Evolutionary conservation across 2,888 invertebrate genomes (phyloP).

Genomic region (Philaethria dido): DNA sequence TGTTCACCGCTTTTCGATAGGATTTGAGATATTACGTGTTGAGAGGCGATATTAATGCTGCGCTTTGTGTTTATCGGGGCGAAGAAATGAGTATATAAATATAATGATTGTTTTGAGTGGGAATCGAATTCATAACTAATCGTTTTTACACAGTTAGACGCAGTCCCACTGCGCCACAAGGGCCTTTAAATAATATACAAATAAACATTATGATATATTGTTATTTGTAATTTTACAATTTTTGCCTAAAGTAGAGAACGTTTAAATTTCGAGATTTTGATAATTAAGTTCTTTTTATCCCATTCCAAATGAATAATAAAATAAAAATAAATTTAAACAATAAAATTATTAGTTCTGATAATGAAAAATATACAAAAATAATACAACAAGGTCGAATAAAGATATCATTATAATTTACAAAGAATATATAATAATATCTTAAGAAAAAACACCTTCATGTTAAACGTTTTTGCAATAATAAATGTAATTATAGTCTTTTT

Average conservation of each 20-base stretch:
- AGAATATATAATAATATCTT: constrained; percentile 4
- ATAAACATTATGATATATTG: too few relatives aligned
- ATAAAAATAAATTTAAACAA: background rate
- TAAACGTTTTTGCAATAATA: constrained; percentile 19
- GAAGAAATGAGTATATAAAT: too few relatives aligned
- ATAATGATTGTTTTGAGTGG: too few relatives aligned
- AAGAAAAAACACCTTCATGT: constrained; percentile 4
- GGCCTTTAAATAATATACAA: too few relatives aligned
- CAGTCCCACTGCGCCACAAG: too few relatives aligned
- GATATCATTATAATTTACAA: constrained; percentile 13
- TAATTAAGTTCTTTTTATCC: background rate
- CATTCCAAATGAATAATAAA: background rate
- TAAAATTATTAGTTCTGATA: constrained; percentile 11
- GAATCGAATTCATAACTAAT: too few relatives aligned
- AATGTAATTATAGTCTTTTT: constrained; percentile 22
- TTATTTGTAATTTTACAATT: background rate
- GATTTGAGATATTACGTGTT: too few relatives aligned
- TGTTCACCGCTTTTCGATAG: too few relatives aligned
- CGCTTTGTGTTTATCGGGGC: too few relatives aligned
- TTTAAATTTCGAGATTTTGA: background rate
- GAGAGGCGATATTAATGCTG: too few relatives aligned
- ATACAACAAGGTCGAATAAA: constrained; percentile 14
- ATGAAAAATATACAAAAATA: constrained; percentile 9
- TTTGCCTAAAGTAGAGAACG: background rate
- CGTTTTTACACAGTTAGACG: too few relatives aligned